phyloP scores from a whole-genome alignment of 2,888 invertebrate genomes.

The Machimus rusticus region DNA sequence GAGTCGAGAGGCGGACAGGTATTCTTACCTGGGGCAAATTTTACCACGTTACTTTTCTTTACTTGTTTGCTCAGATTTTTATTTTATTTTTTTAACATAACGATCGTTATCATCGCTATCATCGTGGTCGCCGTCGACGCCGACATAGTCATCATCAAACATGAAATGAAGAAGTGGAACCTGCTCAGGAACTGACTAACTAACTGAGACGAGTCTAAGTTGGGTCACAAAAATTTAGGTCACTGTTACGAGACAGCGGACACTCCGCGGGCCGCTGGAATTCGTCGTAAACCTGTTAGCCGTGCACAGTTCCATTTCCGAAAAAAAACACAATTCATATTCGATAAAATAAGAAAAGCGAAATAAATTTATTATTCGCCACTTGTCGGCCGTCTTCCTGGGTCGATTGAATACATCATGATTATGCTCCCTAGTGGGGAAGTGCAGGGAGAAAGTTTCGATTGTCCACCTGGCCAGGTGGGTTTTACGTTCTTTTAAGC shows the following conservation, averaged over 20 bases:
- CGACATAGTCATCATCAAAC: not conserved
- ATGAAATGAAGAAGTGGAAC: constrained; percentile 17
- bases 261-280: constrained; percentile 23
- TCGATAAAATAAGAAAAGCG: not conserved
- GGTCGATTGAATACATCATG: not conserved
- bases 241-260: constrained; percentile 43
- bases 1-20: not conserved
- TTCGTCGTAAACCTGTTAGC: constrained; percentile 24
- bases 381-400: constrained; percentile 4
- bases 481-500: not conserved
- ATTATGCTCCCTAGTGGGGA: not conserved
- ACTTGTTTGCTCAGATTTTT: not conserved
- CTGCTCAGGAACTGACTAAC: not conserved
- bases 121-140: not conserved
- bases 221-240: constrained; percentile 37
- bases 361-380: constrained; percentile 17
- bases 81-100: not conserved
- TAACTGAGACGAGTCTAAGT: constrained; percentile 9
- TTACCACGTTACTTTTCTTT: constrained; percentile 21
- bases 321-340: not conserved
- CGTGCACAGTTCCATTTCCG: constrained; percentile 23
- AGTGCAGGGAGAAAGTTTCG: constrained; percentile 15
- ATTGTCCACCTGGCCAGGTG: not conserved
- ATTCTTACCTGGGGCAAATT: not conserved
- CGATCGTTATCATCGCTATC: not conserved